phyloP scores from a whole-genome alignment of 2,797 vertebrate genomes.

The Sebastolobus altivelis region DNA sequence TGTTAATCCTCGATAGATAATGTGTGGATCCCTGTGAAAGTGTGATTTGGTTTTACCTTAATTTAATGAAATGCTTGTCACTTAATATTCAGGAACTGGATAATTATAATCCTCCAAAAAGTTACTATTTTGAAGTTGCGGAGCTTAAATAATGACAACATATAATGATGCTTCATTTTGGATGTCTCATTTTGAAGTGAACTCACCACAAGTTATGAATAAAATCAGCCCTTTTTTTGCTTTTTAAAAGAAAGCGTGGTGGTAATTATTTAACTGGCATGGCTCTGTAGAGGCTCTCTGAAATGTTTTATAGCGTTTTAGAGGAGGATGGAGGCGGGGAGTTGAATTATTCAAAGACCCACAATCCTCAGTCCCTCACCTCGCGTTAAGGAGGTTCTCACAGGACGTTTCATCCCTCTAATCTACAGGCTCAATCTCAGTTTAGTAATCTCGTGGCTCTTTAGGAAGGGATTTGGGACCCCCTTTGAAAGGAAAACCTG shows the following conservation, averaged over 20 bases:
- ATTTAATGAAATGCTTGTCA: background rate
- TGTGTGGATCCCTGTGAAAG: background rate
- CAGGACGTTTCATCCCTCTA: slow-evolving; percentile 53
- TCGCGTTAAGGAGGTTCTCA: slow-evolving; percentile 39
- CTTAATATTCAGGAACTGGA: slow-evolving; percentile 1
- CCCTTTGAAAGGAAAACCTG: slow-evolving; percentile 55
- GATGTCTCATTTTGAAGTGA: background rate
- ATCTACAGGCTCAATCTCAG: slow-evolving; percentile 62
- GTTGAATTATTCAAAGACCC: slow-evolving; percentile 41
- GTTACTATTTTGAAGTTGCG: background rate
- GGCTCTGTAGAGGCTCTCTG: background rate
- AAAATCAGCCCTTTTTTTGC: background rate
- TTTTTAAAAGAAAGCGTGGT: background rate
- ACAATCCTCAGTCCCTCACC: slow-evolving; percentile 5
- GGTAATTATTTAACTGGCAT: background rate
- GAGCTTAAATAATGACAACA: background rate
- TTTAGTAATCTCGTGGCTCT: slow-evolving; percentile 58
- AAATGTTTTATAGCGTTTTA: slow-evolving; percentile 6
- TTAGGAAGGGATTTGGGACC: slow-evolving; percentile 56
- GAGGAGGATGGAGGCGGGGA: background rate
- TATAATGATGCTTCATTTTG: background rate
- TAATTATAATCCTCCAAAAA: background rate
- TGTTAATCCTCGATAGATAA: slow-evolving; percentile 44
- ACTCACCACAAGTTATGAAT: background rate
- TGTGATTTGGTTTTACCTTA: background rate